Evolutionary conservation across 2,888 invertebrate genomes (phyloP), one percentile per base, ranked within the genome.

Genomic region (Drosophila buzzatii): DNA sequence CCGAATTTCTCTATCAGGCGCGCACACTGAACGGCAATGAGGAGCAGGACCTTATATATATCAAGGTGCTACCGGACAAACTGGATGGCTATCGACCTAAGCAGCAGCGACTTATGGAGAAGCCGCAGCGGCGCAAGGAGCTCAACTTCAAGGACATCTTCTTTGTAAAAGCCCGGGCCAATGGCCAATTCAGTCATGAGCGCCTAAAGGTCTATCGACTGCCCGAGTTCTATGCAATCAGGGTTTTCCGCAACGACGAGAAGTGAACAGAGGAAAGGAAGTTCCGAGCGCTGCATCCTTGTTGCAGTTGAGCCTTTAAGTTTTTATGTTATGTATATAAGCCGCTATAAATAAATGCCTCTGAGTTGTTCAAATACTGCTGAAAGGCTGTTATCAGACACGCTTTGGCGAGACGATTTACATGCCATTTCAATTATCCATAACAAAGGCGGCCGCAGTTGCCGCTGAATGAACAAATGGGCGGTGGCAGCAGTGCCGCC

Each of bases 141-240:
- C 59, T 82, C 1, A 71, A 70, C 23, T 62, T 85, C 37, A 91
- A 91, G 69, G 90, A 92, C 52, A 91, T 92, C n/a, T 92, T 92
- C 78, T 91, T 86, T 70, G 92, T 92, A 4, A 92, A 92, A 57
- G 89, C 91, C 4, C 67, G 82, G 1, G 70, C 85, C 37, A 92
- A 92, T 57, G 92, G 92, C 0, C 90, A 91, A n/a, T 92, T 92
- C 57, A 92, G 91, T 63, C 83, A 91, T 57, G 86, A 89, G 33
- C 91, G 91, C 7, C 57, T 92, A 23, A 92, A 91, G 75, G 75
- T 90, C 8, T 92, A 90, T 61, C 89, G 91, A 55, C 66, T 92
- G 37, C 92, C 92, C 1, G 91, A 92, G 69, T 92, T 92, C 69
- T 91, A 89, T 82, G 91, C 92, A 61, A 91, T 91, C 76, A 91